Conservation (phyloP, 2,797 vertebrate genomes). For the Enoplosus armatus region DNA sequence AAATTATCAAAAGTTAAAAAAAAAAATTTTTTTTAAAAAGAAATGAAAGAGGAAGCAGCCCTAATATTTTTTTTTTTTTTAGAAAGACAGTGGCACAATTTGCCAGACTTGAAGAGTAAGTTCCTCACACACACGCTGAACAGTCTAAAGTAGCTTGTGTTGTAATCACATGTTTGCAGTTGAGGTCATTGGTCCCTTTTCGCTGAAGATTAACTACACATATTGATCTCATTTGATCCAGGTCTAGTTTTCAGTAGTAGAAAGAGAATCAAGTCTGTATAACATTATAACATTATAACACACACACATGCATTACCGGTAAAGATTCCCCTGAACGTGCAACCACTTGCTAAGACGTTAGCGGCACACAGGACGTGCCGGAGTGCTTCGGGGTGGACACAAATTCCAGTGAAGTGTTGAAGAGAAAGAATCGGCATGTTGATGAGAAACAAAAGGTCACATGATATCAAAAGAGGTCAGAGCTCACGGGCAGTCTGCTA, state of each 20-base stretch:
- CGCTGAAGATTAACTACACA: constrained; percentile 79
- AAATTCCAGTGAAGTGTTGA: not conserved
- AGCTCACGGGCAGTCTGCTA: not conserved
- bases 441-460: constrained; percentile 16
- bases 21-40: no score
- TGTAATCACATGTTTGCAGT: constrained; percentile 74
- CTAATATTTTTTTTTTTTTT: not conserved
- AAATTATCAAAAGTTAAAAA: no score
- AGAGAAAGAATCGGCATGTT: not conserved
- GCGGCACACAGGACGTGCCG: not conserved
- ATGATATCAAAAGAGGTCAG: constrained; percentile 32
- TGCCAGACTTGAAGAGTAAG: not conserved
- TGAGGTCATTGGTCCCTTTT: constrained; percentile 68
- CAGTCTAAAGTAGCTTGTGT: constrained; percentile 57
- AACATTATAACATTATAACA: not conserved
- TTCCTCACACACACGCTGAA: not conserved
- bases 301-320: not conserved
- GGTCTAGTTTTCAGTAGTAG: constrained; percentile 7
- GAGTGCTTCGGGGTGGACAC: not conserved
- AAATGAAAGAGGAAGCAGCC: no score
- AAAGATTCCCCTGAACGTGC: not conserved
- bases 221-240: constrained; percentile 69
- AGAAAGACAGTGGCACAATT: not conserved
- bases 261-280: not conserved
- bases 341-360: not conserved